phyloP scores from a whole-genome alignment of 2,888 invertebrate species.

The Syritta pipiens region DNA sequence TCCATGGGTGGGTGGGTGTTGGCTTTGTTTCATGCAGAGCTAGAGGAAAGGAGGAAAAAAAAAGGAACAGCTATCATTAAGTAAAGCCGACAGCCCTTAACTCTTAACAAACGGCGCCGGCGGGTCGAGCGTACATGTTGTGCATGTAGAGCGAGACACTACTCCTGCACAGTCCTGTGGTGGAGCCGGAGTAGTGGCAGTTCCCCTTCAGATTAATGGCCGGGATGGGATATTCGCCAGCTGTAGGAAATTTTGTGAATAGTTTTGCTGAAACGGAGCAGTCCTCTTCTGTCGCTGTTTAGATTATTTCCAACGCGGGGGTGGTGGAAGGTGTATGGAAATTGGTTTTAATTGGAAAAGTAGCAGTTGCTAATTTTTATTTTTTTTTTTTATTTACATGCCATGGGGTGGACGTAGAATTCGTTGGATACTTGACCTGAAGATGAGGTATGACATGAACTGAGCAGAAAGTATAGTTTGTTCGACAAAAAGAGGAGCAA shows the following conservation, averaged over 20 bases:
- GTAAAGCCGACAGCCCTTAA: conserved; percentile 62
- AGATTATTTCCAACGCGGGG: conserved; percentile 37
- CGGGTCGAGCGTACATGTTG: conserved; percentile 44
- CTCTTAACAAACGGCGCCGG: conserved; percentile 51
- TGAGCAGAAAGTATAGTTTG: too few species aligned
- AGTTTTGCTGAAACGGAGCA: conserved; percentile 12
- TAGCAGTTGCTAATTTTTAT: conserved; percentile 44
- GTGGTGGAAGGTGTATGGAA: conserved; percentile 54
- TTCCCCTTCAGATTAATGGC: not conserved
- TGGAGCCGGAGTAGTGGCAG: conserved; percentile 36
- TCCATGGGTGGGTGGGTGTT: too few species aligned
- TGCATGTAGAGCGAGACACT: conserved; percentile 27
- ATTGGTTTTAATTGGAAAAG: conserved; percentile 63
- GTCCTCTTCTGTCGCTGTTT: not conserved
- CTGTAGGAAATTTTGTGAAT: conserved; percentile 29
- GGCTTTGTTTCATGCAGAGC: conserved; percentile 25
- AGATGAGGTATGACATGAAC: conserved; percentile 1
- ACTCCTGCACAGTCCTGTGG: conserved; percentile 14
- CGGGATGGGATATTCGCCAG: not conserved
- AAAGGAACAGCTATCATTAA: conserved; percentile 48
- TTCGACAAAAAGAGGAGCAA: not conserved
- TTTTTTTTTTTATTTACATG: conserved; percentile 11
- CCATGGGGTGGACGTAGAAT: not conserved
- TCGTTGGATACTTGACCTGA: not conserved
- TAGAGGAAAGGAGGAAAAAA: not conserved